Base-by-base conservation (phyloP, 2,797 vertebrate genomes). In the Nannoperca australis region DNA sequence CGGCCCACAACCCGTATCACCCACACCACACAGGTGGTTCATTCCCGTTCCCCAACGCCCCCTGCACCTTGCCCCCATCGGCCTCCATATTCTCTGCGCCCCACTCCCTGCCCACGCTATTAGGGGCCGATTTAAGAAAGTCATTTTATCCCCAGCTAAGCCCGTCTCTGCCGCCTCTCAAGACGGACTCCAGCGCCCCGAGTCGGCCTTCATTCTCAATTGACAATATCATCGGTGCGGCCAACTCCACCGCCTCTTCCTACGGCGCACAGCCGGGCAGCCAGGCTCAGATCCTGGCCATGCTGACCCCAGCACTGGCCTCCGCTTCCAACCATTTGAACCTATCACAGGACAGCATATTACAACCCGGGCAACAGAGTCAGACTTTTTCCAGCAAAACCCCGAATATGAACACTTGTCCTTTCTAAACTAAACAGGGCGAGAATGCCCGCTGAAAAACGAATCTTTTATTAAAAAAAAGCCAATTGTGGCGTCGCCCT, bases 221-320 rank as follows among this genome's bases (percentile, higher is more conserved):
- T 95, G 98, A 99, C 96, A 98, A 98, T 89, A 98, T 99, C 78
- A 99, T 99, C 84, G 98, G 96, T 12, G 95, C 95, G 22, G 93
- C 94, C 61, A 95, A 92, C 90, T 93, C 95, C 50, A 93, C 94
- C 69, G 95, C 92, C 42, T 95, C 97, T 6, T 95, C 97, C 0
- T 98, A 96, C 90, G 87, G 95, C 70, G 85, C 85, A 8, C 90
- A 89, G 80, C 79, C 96, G 40, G 94, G 94, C 77, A 95, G 95
- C 88, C 97, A 97, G 92, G 96, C 97, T 32, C 97, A 97, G 89
- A 97, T 99, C 91, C 90, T 99, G 93, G 97, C 98, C 67, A 96
- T 99, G 96, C 83, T 99, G 88, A 97, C 95, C 89, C 98, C 98
- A 15, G 95, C 96, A 7, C 93, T 98, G 93, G 95, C 97, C 73